Evolutionary conservation across 2,113 vertebrate genomes (phyloP).

Genomic region (Hirundichthys speculiger): DNA sequence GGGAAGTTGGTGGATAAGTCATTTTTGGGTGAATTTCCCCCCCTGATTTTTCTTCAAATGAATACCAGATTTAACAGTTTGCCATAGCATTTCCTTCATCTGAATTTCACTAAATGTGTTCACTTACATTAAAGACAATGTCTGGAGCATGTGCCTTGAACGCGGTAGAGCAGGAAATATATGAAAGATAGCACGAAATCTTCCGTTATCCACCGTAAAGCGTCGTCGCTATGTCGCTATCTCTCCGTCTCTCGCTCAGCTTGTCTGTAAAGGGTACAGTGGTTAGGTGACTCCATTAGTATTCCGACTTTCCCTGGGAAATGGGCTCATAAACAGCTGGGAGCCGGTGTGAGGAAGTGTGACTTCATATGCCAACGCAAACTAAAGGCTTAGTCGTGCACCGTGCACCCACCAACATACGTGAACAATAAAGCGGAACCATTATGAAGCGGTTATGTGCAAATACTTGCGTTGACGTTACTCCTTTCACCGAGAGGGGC

Average conservation of each 20-base stretch:
- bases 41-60: background rate
- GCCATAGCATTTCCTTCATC: background rate
- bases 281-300: constrained; percentile 55
- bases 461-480: background rate
- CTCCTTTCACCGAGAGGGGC: constrained; percentile 1
- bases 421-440: background rate
- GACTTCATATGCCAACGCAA: constrained; percentile 35
- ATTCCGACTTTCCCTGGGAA: constrained; percentile 58
- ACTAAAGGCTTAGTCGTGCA: constrained; percentile 24
- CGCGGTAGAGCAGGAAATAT: too few relatives aligned
- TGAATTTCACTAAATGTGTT: too few relatives aligned
- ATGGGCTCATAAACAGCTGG: constrained; percentile 62
- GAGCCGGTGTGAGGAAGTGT: constrained; percentile 20
- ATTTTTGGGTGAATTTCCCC: constrained; percentile 6
- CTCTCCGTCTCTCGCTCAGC: constrained; percentile 7
- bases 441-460: constrained; percentile 7
- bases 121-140: too few relatives aligned
- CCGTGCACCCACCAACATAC: constrained; percentile 9
- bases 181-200: too few relatives aligned
- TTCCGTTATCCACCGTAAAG: constrained; percentile 31
- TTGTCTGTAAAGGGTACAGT: constrained; percentile 38
- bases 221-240: constrained; percentile 13
- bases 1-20: constrained; percentile 29
- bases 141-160: too few relatives aligned
- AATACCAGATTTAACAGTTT: background rate